Percentiles rank a stretch among this genome's conserved stretches.
Conservation (phyloP, 1,140 invertebrate genomes). For the Heliconius hewitsoni region DNA sequence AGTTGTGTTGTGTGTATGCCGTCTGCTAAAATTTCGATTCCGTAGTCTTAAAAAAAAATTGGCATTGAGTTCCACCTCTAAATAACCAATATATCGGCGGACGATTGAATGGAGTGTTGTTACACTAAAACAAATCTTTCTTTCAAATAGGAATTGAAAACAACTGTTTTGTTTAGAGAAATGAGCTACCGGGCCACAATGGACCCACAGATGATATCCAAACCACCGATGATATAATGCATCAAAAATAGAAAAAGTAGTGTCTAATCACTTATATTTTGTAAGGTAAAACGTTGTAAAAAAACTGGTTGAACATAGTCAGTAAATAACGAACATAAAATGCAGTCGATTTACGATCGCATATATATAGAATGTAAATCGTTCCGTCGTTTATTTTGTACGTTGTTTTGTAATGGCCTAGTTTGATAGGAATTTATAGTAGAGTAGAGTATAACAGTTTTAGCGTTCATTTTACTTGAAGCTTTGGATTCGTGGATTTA, state of each 20-base stretch:
- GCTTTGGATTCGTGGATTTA: too few relatives aligned
- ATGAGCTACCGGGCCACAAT: too few relatives aligned
- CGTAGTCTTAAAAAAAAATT: too few relatives aligned
- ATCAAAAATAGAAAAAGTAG: not conserved
- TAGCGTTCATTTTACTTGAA: not conserved
- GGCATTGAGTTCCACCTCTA: too few relatives aligned
- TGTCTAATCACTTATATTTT: not conserved
- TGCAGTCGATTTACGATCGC: not conserved
- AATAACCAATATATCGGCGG: too few relatives aligned
- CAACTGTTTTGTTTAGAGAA: too few relatives aligned
- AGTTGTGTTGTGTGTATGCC: too few relatives aligned
- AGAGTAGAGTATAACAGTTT: not conserved
- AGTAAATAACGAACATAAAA: not conserved
- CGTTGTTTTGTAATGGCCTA: not conserved
- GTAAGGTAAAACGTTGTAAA: not conserved
- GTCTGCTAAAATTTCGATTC: too few relatives aligned
- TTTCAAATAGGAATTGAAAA: too few relatives aligned
- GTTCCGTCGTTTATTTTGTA: not conserved
- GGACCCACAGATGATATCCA: not conserved
- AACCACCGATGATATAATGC: not conserved
- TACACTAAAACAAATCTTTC: too few relatives aligned
- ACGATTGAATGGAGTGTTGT: too few relatives aligned
- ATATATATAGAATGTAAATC: not conserved
- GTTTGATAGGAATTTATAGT: not conserved
- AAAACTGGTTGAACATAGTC: not conserved